Base-by-base conservation (phyloP, 2,888 invertebrate species). In the Agrochola circellaris region DNA sequence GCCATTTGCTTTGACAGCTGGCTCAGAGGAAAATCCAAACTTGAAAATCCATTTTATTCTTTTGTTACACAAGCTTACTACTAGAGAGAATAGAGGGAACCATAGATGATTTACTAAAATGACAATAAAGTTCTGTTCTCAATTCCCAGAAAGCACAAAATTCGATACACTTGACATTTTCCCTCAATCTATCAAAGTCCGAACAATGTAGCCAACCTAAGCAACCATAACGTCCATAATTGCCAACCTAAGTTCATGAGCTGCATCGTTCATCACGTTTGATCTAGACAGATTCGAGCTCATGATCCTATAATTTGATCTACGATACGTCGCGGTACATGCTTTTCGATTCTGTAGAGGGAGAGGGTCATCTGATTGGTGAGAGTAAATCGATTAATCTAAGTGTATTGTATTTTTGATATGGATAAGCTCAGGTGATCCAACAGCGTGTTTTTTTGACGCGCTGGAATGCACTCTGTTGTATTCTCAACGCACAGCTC, bases 181-280 rank as follows among this genome's bases (percentile, higher is more conserved):
- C 9, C 3, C 54, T 23, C 56, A 58, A 70, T 82, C 81, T 54
- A 65, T 83, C 80, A 70, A 73, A 48, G 60, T 56, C 58, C 58
- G 38, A 73, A 70, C 73, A 51, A 77, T 82, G 23, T 30, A 48
- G 51, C 48, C 17, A 61, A 73, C 77, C 60, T 51, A 72, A 80
- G 69, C 69, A 79, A 65, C 77, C 67, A 70, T 77, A 77, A 51
- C 75, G 58, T n/a, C 6, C 45, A 61, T 86, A 80, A 88, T 88
- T 84, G 74, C 65, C 76, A 73, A 70, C 77, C 72, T 58, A 61
- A 79, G 81, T 81, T 62, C 69, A 71, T 61, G 70, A 79, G 62
- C 45, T 66, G 77, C 77, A 77, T 84, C 86, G 75, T 88, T 74
- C 60, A 88, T 88, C 88, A 86, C 62, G 67, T 54, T 72, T 83